These are phyloP conservation scores for Anthonomus grandis DNA, from an alignment of 1,140 invertebrate genomes.

Conservation along the genomic window DNA sequence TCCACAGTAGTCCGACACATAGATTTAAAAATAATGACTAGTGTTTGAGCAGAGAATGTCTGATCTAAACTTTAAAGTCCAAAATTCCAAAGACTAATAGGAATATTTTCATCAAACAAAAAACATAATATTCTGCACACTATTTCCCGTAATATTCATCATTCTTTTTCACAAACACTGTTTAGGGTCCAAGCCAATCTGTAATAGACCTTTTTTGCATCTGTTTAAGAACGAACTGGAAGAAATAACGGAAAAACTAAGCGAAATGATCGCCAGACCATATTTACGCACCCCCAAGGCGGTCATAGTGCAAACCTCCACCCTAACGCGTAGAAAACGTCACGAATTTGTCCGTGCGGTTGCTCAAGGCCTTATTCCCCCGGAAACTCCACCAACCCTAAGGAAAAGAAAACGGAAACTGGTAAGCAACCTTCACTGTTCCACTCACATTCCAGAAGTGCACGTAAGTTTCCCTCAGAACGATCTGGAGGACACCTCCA, in stretches of 20 bases:
- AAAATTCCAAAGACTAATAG: too few relatives aligned
- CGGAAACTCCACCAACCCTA: constrained; percentile 59
- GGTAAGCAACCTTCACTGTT: constrained; percentile 45
- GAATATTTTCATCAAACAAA: too few relatives aligned
- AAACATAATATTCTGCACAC: too few relatives aligned
- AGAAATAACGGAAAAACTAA: constrained; percentile 63
- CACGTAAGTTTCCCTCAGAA: too few relatives aligned
- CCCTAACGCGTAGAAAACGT: constrained; percentile 58
- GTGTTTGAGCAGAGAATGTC: too few relatives aligned
- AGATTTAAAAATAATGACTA: too few relatives aligned
- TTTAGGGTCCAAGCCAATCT: too few relatives aligned
- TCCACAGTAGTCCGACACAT: too few relatives aligned
- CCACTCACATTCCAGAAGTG: constrained; percentile 29
- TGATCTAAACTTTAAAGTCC: too few relatives aligned
- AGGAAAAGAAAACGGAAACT: constrained; percentile 51
- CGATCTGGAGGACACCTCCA: constrained; percentile 40
- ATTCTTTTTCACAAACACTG: too few relatives aligned
- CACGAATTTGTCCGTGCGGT: constrained; percentile 65
- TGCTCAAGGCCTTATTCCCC: constrained; percentile 64
- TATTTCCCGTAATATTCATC: too few relatives aligned
- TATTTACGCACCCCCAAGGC: constrained; percentile 62
- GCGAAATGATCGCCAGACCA: constrained; percentile 63
- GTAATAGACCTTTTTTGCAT: too few relatives aligned
- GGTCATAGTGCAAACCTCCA: constrained; percentile 61
- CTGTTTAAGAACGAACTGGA: constrained; percentile 62